phyloP scores from a whole-genome alignment of 2,113 vertebrate species.

The Oryzias javanicus region DNA sequence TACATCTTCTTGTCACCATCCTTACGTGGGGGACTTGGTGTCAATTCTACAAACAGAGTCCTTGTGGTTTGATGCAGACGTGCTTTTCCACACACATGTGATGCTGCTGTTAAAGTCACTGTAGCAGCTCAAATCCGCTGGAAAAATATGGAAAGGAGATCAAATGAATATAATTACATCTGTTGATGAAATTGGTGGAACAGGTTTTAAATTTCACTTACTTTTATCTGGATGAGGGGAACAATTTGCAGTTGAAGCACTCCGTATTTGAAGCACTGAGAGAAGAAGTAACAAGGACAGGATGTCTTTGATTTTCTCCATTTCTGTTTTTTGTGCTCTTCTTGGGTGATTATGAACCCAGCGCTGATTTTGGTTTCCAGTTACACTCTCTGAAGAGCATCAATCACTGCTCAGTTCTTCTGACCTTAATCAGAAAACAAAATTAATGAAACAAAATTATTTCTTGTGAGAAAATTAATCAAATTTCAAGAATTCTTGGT shows the following conservation, averaged over 20 bases:
- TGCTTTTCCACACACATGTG: conserved; percentile 47
- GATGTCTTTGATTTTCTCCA: conserved; percentile 19
- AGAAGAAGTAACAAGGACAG: background rate
- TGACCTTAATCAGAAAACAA: background rate
- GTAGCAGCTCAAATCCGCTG: conserved; percentile 53
- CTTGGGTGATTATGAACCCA: background rate
- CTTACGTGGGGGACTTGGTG: rapidly evolving
- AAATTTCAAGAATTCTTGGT: no score
- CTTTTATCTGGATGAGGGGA: background rate
- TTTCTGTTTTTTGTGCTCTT: background rate
- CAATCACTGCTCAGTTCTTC: conserved; percentile 4
- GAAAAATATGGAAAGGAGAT: background rate
- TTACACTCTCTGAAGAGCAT: background rate
- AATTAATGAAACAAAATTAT: background rate
- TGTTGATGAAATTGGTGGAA: background rate
- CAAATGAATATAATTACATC: rapidly evolving
- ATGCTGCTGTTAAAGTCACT: conserved; percentile 36
- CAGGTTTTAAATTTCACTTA: conserved; percentile 6
- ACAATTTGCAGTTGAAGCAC: rapidly evolving
- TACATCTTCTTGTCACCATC: background rate
- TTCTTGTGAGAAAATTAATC: no score
- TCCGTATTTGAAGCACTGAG: background rate
- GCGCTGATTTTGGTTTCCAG: background rate
- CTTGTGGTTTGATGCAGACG: rapidly evolving
- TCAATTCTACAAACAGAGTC: conserved; percentile 16